These are phyloP conservation scores for Lordiphosa andalusiaca DNA, from an alignment of 2,888 invertebrate species.

Conservation along the genomic window DNA sequence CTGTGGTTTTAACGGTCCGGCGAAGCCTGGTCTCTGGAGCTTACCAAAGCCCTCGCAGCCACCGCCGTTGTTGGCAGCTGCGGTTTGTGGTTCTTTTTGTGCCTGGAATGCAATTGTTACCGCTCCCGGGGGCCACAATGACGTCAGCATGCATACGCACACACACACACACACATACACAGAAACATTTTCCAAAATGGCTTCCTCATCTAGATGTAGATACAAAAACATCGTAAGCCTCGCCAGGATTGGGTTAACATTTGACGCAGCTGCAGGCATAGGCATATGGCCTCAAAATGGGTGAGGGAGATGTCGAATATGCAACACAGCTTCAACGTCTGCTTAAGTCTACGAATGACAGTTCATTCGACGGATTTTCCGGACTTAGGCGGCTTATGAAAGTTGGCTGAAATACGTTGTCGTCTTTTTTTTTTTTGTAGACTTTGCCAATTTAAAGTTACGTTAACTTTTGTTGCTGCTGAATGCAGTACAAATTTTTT, in stretches of 20 bases:
- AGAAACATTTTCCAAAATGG: constrained; percentile 64
- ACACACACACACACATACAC: constrained; percentile 12
- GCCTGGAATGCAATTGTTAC: constrained; percentile 65
- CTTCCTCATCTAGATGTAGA: constrained; percentile 46
- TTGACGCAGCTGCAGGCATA: constrained; percentile 52
- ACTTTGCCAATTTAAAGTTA: constrained; percentile 55
- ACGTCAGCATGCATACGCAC: constrained; percentile 40
- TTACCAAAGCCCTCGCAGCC: constrained; percentile 57
- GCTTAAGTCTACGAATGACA: constrained; percentile 32
- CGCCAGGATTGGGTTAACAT: constrained; percentile 43
- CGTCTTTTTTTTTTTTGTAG: constrained; percentile 8
- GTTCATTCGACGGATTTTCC: constrained; percentile 18
- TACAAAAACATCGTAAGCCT: constrained; percentile 59
- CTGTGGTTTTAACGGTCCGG: constrained; percentile 61
- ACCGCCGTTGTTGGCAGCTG: constrained; percentile 40
- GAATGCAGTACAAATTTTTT: constrained; percentile 29
- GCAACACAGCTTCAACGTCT: constrained; percentile 35
- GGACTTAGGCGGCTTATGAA: constrained; percentile 53
- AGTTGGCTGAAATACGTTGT: constrained; percentile 28
- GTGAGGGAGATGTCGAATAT: constrained; percentile 3
- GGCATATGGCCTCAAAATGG: constrained; percentile 3
- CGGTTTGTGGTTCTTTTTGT: constrained; percentile 69
- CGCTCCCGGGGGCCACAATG: constrained; percentile 45
- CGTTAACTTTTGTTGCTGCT: constrained; percentile 33
- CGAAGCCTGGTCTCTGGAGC: constrained; percentile 52